phyloP scores from a whole-genome alignment of 2,888 invertebrate genomes.

The Dolomedes plantarius region DNA sequence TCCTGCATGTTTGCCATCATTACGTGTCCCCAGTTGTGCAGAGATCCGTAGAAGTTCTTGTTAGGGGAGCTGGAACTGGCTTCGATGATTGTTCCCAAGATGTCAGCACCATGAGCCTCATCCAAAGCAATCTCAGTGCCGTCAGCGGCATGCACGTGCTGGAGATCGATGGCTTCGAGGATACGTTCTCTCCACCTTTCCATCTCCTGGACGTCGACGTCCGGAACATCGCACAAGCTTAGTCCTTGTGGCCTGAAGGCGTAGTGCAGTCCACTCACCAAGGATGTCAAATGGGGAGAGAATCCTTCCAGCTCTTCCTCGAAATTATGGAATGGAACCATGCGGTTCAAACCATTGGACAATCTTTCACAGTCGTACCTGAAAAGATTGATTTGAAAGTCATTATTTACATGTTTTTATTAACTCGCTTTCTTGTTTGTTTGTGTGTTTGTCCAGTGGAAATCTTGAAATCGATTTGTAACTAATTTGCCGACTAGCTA shows the following conservation, averaged over 20 bases:
- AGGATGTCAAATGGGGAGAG: constrained; percentile 72
- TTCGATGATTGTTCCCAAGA: constrained; percentile 88
- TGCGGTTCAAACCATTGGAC: constrained; percentile 83
- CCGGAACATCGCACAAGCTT: constrained; percentile 46
- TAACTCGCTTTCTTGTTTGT: no score
- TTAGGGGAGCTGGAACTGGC: constrained; percentile 77
- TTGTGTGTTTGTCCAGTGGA: no score
- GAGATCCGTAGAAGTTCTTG: constrained; percentile 80
- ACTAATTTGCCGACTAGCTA: no score
- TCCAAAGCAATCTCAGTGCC: constrained; percentile 81
- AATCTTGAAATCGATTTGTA: no score
- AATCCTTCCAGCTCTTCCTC: constrained; percentile 72
- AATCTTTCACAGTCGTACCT: constrained; percentile 85
- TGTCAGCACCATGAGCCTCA: constrained; percentile 85
- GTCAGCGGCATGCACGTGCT: constrained; percentile 78
- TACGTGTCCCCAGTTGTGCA: constrained; percentile 90
- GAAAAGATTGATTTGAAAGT: no score
- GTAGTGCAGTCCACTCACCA: constrained; percentile 72
- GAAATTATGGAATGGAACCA: constrained; percentile 80
- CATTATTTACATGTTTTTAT: no score
- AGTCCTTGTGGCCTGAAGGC: constrained; percentile 69
- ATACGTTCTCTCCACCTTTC: constrained; percentile 87
- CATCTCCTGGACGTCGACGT: constrained; percentile 76
- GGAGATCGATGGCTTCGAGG: constrained; percentile 83
- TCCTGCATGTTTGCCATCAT: constrained; percentile 87